Evolutionary conservation across 2,888 invertebrate species (phyloP).

Genomic region (Acrocera orbiculus): DNA sequence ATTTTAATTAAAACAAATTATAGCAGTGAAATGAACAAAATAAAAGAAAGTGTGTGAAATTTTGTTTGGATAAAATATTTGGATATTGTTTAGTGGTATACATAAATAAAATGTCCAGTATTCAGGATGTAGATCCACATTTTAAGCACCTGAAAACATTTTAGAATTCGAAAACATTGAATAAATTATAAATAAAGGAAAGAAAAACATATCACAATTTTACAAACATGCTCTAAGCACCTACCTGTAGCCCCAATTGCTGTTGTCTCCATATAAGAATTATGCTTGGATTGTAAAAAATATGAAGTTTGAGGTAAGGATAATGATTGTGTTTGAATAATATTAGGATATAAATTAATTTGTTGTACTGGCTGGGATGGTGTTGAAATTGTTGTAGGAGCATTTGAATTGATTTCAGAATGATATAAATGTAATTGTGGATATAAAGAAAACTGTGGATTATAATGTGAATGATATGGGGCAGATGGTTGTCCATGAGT

Average conservation of each 20-base stretch:
- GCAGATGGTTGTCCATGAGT: conserved; percentile 5
- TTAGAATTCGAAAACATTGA: background rate
- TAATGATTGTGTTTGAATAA: conserved; percentile 10
- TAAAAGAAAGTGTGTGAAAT: too few species aligned
- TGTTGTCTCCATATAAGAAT: too few species aligned
- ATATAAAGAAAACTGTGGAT: too few species aligned
- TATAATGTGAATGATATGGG: conserved; percentile 4
- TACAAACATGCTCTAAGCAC: conserved; percentile 28
- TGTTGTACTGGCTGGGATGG: conserved; percentile 13
- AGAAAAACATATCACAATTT: conserved; percentile 1
- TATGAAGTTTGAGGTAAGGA: conserved; percentile 13
- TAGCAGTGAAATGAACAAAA: too few species aligned
- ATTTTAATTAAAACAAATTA: too few species aligned
- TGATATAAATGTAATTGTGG: conserved; percentile 9
- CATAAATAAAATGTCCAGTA: too few species aligned
- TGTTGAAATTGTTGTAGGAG: conserved; percentile 9
- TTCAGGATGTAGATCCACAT: conserved; percentile 9
- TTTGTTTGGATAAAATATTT: too few species aligned
- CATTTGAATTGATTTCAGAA: background rate
- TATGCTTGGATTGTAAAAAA: conserved; percentile 19
- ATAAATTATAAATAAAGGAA: background rate
- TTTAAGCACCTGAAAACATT: conserved; percentile 12
- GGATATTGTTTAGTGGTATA: too few species aligned
- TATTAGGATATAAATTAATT: conserved; percentile 10
- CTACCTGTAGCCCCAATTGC: conserved; percentile 25